Base-by-base conservation (phyloP, 1,140 invertebrate species). In the Drosophila burlai region DNA sequence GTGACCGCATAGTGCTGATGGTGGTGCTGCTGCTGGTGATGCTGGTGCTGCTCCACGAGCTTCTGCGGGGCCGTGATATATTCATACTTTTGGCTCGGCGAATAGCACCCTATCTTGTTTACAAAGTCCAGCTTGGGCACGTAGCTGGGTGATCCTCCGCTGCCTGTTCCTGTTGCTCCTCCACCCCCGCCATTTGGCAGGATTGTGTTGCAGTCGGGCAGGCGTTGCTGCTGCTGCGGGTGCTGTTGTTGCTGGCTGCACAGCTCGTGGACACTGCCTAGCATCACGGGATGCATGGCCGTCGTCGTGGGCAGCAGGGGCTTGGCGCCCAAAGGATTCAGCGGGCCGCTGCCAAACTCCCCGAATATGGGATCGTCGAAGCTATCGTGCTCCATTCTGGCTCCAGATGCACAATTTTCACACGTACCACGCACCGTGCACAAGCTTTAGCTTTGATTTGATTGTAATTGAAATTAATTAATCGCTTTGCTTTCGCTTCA, bases 321-420 rank as follows among this genome's bases (percentile, higher is more conserved):
- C 34, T 93, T 93, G 65, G 91, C 93, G 21, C 92, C 91, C 52
- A 93, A 61, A 3, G 93, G 90, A 76, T 93, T 91, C 13, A 93
- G 50, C 4, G 90, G 85, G 21, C 85, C 83, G 46, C 89, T 85
- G 43, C 84, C 77, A 91, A 96, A 97, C 85, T 97, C 96, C 66
- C 94, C 94, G 89, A 97, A 97, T 81, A 96, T 95, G 76, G 96
- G 95, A 90, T 97, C 96, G 83, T 97, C 96, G 93, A 96, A 97
- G 34, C 95, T 94, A 50, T 94, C 94, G 82, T 96, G 95, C 91
- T 96, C 96, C 96, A 96, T 96, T 49, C 54, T 38, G 1, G 40
- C 46, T 18, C 15, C 16, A 40, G 34, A 24, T 21, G 31, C 57
- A 16, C 29, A 36, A 24, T 46, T 31, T 40, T 43, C 47, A 73